A percentile compares a stretch with the other conserved stretches of the same genome.
These are phyloP conservation scores for Porites lobata DNA, from an alignment of 92 coral and sea anemone genomes.

Conservation along the genomic window DNA sequence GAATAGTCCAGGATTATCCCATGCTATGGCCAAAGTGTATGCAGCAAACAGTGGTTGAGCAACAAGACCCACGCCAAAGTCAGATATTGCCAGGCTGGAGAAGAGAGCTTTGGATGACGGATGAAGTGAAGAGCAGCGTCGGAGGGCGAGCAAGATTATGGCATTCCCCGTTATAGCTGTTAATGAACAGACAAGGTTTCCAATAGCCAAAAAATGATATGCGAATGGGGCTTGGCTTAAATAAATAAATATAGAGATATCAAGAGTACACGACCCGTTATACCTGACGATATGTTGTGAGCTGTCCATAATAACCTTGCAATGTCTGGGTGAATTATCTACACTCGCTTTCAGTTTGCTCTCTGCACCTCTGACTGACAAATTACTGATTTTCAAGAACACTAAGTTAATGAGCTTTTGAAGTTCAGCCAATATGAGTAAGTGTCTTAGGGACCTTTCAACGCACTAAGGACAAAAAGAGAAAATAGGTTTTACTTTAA, in stretches of 20 bases:
- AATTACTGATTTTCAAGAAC: no score
- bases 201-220: neutral
- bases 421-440: no score
- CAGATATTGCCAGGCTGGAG: conserved; percentile 1
- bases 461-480: no score
- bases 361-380: no score
- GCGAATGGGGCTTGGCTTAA: neutral
- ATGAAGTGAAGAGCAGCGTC: neutral
- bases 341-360: no score
- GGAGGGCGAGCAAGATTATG: neutral
- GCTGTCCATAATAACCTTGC: neutral
- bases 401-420: no score
- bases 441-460: no score
- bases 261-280: conserved; percentile 1
- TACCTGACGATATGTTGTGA: neutral
- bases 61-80: conserved; percentile 1
- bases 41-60: neutral
- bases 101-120: conserved; percentile 4
- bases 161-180: neutral
- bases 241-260: neutral
- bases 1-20: neutral
- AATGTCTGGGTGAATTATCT: no score
- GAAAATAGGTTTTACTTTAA: no score
- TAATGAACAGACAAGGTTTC: neutral
- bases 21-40: neutral